Evolutionary conservation across 2,888 invertebrate species (phyloP).

Genomic region (Lysandra coridon): DNA sequence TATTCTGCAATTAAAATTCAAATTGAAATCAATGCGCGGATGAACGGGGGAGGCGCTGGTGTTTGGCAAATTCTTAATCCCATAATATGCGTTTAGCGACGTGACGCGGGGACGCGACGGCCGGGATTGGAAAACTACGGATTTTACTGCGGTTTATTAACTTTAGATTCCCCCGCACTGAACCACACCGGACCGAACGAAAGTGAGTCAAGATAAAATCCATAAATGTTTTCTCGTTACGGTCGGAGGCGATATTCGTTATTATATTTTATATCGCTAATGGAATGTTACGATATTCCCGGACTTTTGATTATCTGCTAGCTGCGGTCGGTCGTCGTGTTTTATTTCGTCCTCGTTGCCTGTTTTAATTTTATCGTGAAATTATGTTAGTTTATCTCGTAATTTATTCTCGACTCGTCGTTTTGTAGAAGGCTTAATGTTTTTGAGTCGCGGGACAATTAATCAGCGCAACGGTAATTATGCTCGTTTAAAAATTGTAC

Average conservation of each 20-base stretch:
- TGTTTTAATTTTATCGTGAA: slow-evolving; percentile 18
- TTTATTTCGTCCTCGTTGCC: slow-evolving; percentile 11
- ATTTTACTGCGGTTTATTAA: slow-evolving; percentile 30
- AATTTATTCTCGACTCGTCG: background rate
- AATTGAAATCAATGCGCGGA: slow-evolving; percentile 80
- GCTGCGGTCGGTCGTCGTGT: slow-evolving; percentile 2
- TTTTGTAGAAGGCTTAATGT: slow-evolving; percentile 22
- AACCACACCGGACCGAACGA: background rate
- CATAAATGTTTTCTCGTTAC: slow-evolving; percentile 8
- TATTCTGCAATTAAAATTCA: slow-evolving; percentile 81
- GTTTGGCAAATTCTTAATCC: slow-evolving; percentile 45
- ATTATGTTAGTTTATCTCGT: slow-evolving; percentile 20
- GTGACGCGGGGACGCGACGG: slow-evolving; percentile 23
- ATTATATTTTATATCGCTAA: slow-evolving; percentile 16
- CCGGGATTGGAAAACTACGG: slow-evolving; percentile 27
- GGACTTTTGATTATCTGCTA: slow-evolving; percentile 29
- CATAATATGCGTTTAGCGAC: slow-evolving; percentile 48
- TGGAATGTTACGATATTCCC: slow-evolving; percentile 10
- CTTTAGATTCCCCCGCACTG: background rate
- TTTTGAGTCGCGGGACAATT: slow-evolving; percentile 12
- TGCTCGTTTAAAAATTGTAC: slow-evolving; percentile 17
- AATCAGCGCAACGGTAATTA: slow-evolving; percentile 12
- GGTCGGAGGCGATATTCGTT: slow-evolving; percentile 2
- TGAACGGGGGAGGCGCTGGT: slow-evolving; percentile 51
- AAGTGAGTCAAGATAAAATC: slow-evolving; percentile 23